Conservation (phyloP, 1,140 invertebrate genomes). For the Neotoxoptera formosana region DNA sequence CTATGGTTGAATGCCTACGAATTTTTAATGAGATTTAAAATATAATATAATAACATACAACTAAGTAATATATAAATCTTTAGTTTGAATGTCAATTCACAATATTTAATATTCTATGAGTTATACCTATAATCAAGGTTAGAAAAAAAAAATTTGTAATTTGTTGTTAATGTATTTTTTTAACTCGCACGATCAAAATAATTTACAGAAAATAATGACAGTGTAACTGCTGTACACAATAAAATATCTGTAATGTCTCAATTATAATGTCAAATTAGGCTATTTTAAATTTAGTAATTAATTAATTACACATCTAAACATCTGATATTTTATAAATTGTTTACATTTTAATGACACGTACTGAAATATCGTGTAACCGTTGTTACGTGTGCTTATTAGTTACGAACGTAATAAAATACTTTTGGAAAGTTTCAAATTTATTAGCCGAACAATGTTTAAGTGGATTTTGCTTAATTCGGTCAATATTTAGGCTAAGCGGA, state of each 20-base stretch:
- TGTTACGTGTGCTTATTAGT: neutral
- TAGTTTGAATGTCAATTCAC: neutral
- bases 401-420: neutral
- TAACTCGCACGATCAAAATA: neutral
- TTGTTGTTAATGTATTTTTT: neutral
- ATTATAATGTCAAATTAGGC: neutral
- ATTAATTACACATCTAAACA: neutral
- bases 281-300: neutral
- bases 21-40: neutral
- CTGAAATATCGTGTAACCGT: neutral
- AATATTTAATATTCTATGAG: neutral
- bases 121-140: neutral
- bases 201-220: neutral
- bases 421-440: neutral
- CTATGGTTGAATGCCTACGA: neutral
- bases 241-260: neutral
- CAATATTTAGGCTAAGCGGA: neutral
- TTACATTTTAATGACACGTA: neutral
- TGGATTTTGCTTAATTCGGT: neutral
- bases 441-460: neutral
- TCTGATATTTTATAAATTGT: neutral
- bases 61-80: neutral
- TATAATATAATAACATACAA: neutral
- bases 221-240: neutral
- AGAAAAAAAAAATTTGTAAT: neutral